These are phyloP conservation scores for Gastrophryne carolinensis DNA, from an alignment of 2,797 vertebrate species.

Conservation along the genomic window DNA sequence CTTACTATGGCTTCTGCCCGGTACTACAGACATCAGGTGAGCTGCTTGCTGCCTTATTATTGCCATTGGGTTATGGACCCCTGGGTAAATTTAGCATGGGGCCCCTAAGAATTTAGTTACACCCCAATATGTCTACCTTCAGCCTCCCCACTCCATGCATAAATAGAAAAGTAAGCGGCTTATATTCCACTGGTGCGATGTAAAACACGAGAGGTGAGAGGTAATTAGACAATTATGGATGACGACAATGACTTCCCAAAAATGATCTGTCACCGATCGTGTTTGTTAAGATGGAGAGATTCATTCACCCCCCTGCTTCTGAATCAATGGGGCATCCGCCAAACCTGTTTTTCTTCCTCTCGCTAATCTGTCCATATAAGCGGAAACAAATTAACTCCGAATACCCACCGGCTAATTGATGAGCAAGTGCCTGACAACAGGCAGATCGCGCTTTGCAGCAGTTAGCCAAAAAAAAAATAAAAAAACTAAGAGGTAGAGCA, in stretches of 20 bases:
- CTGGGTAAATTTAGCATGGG: too few relatives aligned
- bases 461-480: neutral
- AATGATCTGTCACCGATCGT: neutral
- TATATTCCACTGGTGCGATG: too few relatives aligned
- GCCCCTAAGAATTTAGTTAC: too few relatives aligned
- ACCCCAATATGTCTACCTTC: too few relatives aligned
- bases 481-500: too few relatives aligned
- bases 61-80: too few relatives aligned
- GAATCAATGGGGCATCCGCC: slow-evolving; percentile 4
- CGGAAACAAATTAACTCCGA: slow-evolving; percentile 3
- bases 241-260: neutral
- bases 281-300: slow-evolving; percentile 15
- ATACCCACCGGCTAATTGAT: slow-evolving; percentile 10
- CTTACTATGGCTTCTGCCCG: too few relatives aligned
- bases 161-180: too few relatives aligned
- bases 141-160: too few relatives aligned
- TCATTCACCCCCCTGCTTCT: neutral
- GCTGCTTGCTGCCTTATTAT: too few relatives aligned
- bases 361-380: slow-evolving; percentile 5
- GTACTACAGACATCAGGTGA: too few relatives aligned
- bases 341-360: slow-evolving; percentile 12
- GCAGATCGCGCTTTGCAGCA: neutral
- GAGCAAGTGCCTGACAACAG: slow-evolving; percentile 1
- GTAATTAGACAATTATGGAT: neutral
- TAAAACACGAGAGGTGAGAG: neutral